These are phyloP conservation scores for Calycopis cecrops DNA, from an alignment of 1,140 invertebrate genomes.

Conservation along the genomic window DNA sequence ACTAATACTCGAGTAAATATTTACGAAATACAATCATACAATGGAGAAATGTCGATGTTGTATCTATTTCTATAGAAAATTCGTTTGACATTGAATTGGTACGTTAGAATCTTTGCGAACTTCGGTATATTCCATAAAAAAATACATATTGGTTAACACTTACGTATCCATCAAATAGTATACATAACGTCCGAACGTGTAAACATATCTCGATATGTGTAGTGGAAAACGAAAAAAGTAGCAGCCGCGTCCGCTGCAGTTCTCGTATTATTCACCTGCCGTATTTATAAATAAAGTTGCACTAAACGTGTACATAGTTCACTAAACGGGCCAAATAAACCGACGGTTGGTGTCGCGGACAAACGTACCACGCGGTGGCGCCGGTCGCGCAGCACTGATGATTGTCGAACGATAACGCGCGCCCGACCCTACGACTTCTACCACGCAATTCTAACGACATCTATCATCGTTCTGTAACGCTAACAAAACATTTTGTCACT, in stretches of 20 bases:
- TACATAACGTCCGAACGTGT: background rate
- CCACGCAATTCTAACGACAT: constrained; percentile 42
- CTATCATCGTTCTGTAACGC: constrained; percentile 26
- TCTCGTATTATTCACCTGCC: constrained; percentile 49
- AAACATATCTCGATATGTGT: background rate
- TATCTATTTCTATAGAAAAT: too few species aligned
- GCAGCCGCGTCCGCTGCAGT: constrained; percentile 8
- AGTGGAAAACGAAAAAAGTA: background rate
- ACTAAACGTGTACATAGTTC: constrained; percentile 43
- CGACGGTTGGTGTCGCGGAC: constrained; percentile 27
- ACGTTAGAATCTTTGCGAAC: constrained; percentile 8
- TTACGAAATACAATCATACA: too few species aligned
- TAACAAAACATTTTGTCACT: constrained; percentile 13
- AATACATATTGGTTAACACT: constrained; percentile 15
- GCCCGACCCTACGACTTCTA: constrained; percentile 57
- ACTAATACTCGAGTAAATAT: too few species aligned
- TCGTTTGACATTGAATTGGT: constrained; percentile 6
- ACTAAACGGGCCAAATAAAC: constrained; percentile 60
- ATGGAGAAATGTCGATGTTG: too few species aligned
- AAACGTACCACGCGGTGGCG: constrained; percentile 52
- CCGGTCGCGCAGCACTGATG: constrained; percentile 59
- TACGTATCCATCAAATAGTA: constrained; percentile 13
- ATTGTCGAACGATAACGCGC: constrained; percentile 63
- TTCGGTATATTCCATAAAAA: constrained; percentile 16
- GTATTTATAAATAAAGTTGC: constrained; percentile 41